Conservation (phyloP, 2,113 vertebrate species). For the Paradisaea rubra region DNA sequence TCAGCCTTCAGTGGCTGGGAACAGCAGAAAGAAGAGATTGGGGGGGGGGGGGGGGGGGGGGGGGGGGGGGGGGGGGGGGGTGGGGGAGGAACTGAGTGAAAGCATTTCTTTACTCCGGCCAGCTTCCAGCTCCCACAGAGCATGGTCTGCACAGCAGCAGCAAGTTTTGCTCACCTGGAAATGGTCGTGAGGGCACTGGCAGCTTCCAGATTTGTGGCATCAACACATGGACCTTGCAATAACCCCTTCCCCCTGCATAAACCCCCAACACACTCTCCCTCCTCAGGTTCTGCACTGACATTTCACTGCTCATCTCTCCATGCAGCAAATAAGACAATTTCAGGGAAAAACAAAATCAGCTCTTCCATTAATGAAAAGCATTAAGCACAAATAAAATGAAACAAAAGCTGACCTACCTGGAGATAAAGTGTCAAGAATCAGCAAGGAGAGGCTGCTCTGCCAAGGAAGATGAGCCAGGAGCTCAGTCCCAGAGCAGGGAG, state of each 20-base stretch:
- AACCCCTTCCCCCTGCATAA: not conserved
- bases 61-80: rapidly evolving
- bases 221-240: rapidly evolving
- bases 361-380: not conserved
- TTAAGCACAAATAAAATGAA: not conserved
- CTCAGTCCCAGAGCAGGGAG: not conserved
- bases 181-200: not conserved
- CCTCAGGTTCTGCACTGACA: not conserved
- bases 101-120: not conserved
- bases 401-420: not conserved
- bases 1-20: not conserved
- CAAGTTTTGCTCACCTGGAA: not conserved
- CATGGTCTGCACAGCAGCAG: not conserved
- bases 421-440: not conserved
- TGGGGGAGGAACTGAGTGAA: not conserved
- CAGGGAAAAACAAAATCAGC: not conserved
- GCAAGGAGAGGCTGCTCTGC: not conserved
- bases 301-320: not conserved
- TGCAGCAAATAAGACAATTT: not conserved
- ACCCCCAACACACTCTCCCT: not conserved
- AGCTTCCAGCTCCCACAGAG: not conserved
- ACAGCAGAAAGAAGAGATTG: not conserved
- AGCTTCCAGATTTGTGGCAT: not conserved
- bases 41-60: rapidly evolving
- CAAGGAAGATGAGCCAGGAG: not conserved